Conservation (phyloP, 2,888 invertebrate genomes). For the Apodemia zela region DNA sequence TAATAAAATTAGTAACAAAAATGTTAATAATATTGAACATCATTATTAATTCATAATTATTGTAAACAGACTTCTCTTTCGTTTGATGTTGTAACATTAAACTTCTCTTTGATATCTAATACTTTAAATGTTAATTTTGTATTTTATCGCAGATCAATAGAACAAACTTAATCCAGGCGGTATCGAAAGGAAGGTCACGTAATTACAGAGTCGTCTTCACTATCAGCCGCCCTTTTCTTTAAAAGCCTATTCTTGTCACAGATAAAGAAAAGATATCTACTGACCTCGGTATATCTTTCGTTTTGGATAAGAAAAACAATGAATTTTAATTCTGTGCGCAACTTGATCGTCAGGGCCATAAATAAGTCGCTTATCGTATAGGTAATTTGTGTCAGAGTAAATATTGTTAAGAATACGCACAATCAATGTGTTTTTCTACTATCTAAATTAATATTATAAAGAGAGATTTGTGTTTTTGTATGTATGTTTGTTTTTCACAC, state of each 20-base stretch:
- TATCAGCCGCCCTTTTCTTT: conserved; percentile 56
- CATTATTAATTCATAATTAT: neutral
- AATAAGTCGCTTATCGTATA: conserved; percentile 74
- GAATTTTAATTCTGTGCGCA: conserved; percentile 72
- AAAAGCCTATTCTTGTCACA: conserved; percentile 77
- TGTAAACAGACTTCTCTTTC: neutral
- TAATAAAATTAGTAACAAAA: too few relatives aligned
- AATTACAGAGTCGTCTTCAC: conserved; percentile 52
- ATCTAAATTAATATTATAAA: too few relatives aligned
- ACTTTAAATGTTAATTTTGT: conserved; percentile 10
- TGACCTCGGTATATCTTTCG: conserved; percentile 67
- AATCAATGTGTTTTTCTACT: neutral
- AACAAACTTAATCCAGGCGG: conserved; percentile 6
- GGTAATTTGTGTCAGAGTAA: conserved; percentile 51
- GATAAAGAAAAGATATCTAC: conserved; percentile 70
- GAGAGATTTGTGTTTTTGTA: too few relatives aligned
- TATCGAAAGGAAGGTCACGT: conserved; percentile 54
- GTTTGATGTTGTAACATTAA: neutral
- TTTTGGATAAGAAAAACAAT: conserved; percentile 76
- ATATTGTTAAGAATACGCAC: neutral
- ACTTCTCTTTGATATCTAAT: conserved; percentile 5
- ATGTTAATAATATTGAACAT: neutral
- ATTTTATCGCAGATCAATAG: conserved; percentile 11
- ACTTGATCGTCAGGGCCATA: conserved; percentile 52
- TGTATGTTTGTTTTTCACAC: too few relatives aligned